Conservation (phyloP, 2,113 vertebrate genomes). For the Reinhardtius hippoglossoides region DNA sequence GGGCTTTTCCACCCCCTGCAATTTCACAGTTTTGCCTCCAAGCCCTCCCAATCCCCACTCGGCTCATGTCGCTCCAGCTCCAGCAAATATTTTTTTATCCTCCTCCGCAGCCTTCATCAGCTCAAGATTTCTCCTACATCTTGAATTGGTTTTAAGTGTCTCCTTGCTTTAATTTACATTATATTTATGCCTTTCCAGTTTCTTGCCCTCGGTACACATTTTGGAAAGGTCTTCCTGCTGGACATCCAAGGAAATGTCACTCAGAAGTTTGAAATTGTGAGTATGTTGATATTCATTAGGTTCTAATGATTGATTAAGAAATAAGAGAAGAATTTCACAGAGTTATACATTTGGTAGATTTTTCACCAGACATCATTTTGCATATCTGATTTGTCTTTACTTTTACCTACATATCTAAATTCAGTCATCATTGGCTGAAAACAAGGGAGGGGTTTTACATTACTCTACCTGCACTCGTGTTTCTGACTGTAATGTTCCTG, state of each 20-base stretch:
- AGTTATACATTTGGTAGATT: too few species aligned
- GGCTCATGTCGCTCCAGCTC: slow-evolving; percentile 67
- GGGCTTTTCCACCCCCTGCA: slow-evolving; percentile 83
- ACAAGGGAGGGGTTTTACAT: slow-evolving; percentile 12
- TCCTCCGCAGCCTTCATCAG: slow-evolving; percentile 83
- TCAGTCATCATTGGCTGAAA: not conserved
- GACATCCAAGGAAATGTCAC: slow-evolving; percentile 97
- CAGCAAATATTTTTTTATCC: slow-evolving; percentile 83
- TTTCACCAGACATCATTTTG: too few species aligned
- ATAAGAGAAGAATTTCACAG: too few species aligned
- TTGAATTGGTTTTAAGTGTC: slow-evolving; percentile 53
- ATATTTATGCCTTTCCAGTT: slow-evolving; percentile 86
- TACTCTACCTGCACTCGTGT: not conserved
- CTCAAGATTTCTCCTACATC: slow-evolving; percentile 59
- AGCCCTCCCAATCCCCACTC: slow-evolving; percentile 73
- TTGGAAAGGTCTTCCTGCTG: slow-evolving; percentile 96
- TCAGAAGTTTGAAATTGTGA: slow-evolving; percentile 98
- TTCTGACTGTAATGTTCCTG: slow-evolving; percentile 18
- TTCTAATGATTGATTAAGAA: not conserved
- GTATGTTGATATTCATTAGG: slow-evolving; percentile 72
- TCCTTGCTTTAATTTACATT: slow-evolving; percentile 56
- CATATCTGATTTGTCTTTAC: not conserved
- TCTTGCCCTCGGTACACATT: slow-evolving; percentile 96
- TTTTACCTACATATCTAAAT: not conserved
- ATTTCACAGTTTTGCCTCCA: slow-evolving; percentile 87